phyloP scores from a whole-genome alignment of 2,888 invertebrate genomes.

The Ophioninae sp. region DNA sequence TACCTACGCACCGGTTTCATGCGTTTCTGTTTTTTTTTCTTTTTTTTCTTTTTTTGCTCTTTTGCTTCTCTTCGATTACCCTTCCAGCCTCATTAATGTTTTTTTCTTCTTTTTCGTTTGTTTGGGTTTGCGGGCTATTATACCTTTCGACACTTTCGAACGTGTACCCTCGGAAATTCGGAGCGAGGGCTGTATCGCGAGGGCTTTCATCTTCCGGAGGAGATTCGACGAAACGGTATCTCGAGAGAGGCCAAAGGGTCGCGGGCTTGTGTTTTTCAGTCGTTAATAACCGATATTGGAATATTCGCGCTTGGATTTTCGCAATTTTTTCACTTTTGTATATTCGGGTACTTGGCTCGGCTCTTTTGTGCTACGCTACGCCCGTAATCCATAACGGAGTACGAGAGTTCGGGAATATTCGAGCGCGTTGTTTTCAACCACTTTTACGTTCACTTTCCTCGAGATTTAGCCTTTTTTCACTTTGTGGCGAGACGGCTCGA shows the following conservation, averaged over 20 bases:
- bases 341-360: background rate
- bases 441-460: background rate
- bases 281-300: slow-evolving; percentile 9
- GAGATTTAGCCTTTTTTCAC: background rate
- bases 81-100: slow-evolving; percentile 6
- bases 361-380: background rate
- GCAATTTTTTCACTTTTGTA: background rate
- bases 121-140: too few relatives aligned
- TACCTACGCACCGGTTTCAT: slow-evolving; percentile 8
- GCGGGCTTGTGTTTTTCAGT: background rate
- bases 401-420: background rate
- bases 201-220: background rate
- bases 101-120: too few relatives aligned
- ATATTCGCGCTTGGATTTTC: slow-evolving; percentile 1
- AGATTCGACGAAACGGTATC: background rate
- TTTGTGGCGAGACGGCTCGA: background rate
- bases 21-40: background rate
- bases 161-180: background rate
- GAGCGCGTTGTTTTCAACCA: background rate
- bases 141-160: background rate
- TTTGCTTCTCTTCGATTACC: slow-evolving; percentile 13
- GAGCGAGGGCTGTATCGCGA: background rate
- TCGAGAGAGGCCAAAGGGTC: background rate
- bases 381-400: background rate
- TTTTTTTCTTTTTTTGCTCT: slow-evolving; percentile 1